These are phyloP conservation scores for Oreonectes daqikongensis DNA, from an alignment of 2,797 vertebrate genomes.

Conservation along the genomic window DNA sequence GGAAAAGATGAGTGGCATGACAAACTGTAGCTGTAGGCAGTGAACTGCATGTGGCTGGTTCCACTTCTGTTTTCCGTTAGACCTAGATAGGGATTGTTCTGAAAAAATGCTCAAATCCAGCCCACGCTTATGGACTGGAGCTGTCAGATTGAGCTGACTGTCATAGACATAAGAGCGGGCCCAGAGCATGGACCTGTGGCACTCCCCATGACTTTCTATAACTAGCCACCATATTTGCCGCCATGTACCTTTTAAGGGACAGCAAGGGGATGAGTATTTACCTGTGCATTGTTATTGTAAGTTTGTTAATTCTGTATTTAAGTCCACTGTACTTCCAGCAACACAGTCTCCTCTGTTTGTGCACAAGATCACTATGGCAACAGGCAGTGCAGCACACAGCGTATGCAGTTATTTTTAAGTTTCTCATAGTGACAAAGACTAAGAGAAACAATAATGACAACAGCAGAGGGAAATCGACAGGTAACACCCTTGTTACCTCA, in stretches of 20 bases:
- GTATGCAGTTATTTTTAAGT: slow-evolving; percentile 49
- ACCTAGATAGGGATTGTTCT: slow-evolving; percentile 20
- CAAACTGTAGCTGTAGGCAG: slow-evolving; percentile 21
- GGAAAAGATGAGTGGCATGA: not conserved
- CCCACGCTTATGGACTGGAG: slow-evolving; percentile 28
- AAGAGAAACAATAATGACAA: slow-evolving; percentile 24
- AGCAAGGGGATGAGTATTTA: not conserved
- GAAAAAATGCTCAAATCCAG: slow-evolving; percentile 42
- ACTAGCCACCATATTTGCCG: slow-evolving; percentile 43
- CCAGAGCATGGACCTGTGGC: slow-evolving; percentile 40
- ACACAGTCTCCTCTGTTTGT: slow-evolving; percentile 16
- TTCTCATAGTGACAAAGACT: slow-evolving; percentile 40
- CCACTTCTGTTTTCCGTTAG: not conserved
- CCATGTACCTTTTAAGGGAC: no score
- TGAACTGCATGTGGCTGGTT: slow-evolving; percentile 25
- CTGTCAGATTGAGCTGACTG: slow-evolving; percentile 43
- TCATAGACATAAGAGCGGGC: slow-evolving; percentile 38
- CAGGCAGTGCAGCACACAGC: slow-evolving; percentile 45
- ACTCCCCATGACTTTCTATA: slow-evolving; percentile 43
- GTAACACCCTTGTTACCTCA: no score
- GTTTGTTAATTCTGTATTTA: not conserved
- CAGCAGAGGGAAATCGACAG: no score
- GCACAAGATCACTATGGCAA: slow-evolving; percentile 59
- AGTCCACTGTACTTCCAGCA: slow-evolving; percentile 16
- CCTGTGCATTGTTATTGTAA: not conserved